Conservation (phyloP, 92 coral and sea anemone species). For the Paramuricea clavata region DNA sequence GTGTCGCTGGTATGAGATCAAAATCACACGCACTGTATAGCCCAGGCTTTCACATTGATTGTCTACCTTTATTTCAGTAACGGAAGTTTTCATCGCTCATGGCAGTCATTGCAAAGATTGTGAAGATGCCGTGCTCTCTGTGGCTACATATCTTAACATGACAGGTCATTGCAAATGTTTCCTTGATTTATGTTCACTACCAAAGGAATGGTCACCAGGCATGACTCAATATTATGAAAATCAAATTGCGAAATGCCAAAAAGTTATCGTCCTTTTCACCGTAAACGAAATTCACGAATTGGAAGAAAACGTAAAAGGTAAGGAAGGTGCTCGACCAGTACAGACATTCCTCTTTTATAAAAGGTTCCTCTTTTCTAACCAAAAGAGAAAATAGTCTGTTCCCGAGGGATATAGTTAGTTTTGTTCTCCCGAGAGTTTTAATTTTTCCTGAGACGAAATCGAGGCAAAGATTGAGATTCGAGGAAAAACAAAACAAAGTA, state of each 20-base stretch:
- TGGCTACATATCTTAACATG: conserved; percentile 37
- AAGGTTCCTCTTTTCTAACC: too few species aligned
- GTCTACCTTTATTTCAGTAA: neutral
- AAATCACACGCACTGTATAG: too few species aligned
- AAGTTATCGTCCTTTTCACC: conserved; percentile 22
- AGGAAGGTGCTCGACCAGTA: neutral
- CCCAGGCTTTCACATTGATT: too few species aligned
- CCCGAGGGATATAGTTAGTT: too few species aligned
- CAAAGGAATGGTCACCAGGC: conserved; percentile 36
- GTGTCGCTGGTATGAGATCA: too few species aligned
- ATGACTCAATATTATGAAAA: conserved; percentile 41
- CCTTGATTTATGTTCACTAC: conserved; percentile 37
- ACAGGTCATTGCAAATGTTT: conserved; percentile 43
- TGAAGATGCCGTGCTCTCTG: conserved; percentile 22
- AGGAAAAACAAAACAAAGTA: too few species aligned
- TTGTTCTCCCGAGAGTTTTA: too few species aligned
- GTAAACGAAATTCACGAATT: neutral
- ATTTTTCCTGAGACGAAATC: too few species aligned
- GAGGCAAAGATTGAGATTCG: too few species aligned
- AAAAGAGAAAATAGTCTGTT: too few species aligned
- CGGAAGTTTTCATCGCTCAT: conserved; percentile 39
- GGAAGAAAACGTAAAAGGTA: conserved; percentile 9
- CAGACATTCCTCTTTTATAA: too few species aligned
- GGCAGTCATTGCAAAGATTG: conserved; percentile 30
- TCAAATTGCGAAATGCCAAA: conserved; percentile 25